Evolutionary conservation across 92 coral and sea anemone genomes (phyloP).

Genomic region (Meandrina meandrites): DNA sequence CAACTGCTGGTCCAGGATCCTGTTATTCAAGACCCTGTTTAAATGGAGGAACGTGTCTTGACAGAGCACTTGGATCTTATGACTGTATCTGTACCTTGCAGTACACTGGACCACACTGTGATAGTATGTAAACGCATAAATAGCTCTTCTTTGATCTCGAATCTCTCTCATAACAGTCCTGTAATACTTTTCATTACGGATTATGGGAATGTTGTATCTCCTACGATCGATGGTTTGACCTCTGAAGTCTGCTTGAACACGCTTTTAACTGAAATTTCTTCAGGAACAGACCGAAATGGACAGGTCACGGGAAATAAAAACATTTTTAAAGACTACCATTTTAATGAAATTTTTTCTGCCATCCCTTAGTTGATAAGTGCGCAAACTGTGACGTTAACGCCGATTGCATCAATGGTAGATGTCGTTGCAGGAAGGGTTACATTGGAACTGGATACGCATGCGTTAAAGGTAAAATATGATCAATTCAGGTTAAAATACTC

Average conservation of each 20-base stretch:
- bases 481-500: too few relatives aligned
- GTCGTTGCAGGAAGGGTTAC: slow-evolving; percentile 75
- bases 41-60: slow-evolving; percentile 74
- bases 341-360: neutral
- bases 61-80: slow-evolving; percentile 53
- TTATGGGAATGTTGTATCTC: too few relatives aligned
- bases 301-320: neutral
- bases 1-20: slow-evolving; percentile 33
- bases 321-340: neutral
- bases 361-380: slow-evolving; percentile 78
- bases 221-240: too few relatives aligned
- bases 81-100: slow-evolving; percentile 79
- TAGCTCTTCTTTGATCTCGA: too few relatives aligned
- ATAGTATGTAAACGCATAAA: slow-evolving; percentile 40
- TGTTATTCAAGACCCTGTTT: slow-evolving; percentile 79
- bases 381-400: slow-evolving; percentile 82
- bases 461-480: slow-evolving; percentile 51
- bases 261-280: too few relatives aligned
- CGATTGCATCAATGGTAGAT: slow-evolving; percentile 72
- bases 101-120: slow-evolving; percentile 88
- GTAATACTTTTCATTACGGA: too few relatives aligned
- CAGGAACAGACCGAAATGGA: neutral
- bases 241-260: too few relatives aligned
- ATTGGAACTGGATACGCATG: slow-evolving; percentile 86
- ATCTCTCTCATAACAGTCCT: too few relatives aligned